Evolutionary conservation across 2,797 vertebrate genomes (phyloP).

Genomic region (Uromys caudimaculatus): DNA sequence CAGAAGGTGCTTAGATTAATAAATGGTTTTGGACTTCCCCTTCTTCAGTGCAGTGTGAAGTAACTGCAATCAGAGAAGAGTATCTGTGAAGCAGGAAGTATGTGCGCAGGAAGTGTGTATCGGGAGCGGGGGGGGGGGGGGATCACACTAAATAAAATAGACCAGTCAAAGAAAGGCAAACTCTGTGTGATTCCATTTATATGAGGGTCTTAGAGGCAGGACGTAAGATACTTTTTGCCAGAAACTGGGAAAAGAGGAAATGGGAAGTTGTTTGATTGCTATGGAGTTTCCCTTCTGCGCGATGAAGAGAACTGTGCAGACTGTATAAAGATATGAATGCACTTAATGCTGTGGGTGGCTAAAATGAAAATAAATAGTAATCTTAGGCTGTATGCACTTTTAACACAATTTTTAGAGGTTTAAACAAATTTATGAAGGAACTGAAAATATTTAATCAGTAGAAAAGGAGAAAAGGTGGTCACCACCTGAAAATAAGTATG

Average conservation of each 20-base stretch:
- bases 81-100: not conserved
- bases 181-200: not conserved
- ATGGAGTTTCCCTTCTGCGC: not conserved
- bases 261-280: not conserved
- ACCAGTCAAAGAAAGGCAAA: not conserved
- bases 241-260: no score
- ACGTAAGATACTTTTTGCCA: not conserved
- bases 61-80: not conserved
- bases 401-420: not conserved
- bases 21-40: not conserved
- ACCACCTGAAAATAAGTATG: not conserved
- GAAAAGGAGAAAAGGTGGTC: not conserved
- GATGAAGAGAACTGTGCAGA: not conserved
- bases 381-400: slow-evolving; percentile 11
- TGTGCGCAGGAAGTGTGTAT: not conserved
- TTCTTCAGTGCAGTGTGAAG: not conserved
- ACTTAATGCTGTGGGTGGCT: not conserved
- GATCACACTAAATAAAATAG: not conserved
- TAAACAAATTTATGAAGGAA: slow-evolving; percentile 38
- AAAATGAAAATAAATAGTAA: not conserved
- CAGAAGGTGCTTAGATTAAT: not conserved
- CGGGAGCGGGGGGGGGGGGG: not conserved
- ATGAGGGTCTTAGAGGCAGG: not conserved
- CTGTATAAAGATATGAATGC: not conserved
- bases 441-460: not conserved